These are phyloP conservation scores for Perithous albicinctus DNA, from an alignment of 2,888 invertebrate species.

Conservation along the genomic window DNA sequence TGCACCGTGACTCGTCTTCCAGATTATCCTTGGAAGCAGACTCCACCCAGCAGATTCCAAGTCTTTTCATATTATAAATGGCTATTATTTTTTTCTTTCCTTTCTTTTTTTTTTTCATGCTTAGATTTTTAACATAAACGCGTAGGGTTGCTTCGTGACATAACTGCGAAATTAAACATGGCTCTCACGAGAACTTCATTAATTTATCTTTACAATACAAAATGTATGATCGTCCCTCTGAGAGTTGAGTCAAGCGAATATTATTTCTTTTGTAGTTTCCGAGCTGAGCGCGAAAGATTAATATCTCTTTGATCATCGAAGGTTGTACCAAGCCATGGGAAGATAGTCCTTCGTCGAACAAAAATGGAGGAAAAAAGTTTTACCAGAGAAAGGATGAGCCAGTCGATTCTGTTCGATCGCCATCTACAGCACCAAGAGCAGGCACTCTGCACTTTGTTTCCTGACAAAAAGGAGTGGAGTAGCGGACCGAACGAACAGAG, in stretches of 20 bases:
- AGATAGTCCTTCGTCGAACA: conserved; percentile 42
- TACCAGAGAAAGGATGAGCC: conserved; percentile 24
- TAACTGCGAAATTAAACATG: neutral
- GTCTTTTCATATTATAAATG: conserved; percentile 28
- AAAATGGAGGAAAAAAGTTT: conserved; percentile 36
- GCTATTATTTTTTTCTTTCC: conserved; percentile 39
- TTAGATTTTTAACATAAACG: conserved; percentile 46
- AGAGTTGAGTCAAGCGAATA: conserved; percentile 31
- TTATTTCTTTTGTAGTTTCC: conserved; percentile 54
- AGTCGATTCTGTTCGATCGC: conserved; percentile 55
- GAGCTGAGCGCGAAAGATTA: conserved; percentile 67
- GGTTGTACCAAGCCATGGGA: conserved; percentile 25
- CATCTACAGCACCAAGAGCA: conserved; percentile 28
- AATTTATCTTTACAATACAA: conserved; percentile 44
- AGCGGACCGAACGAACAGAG: neutral
- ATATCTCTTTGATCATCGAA: conserved; percentile 67
- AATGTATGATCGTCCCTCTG: conserved; percentile 12
- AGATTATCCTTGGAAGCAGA: neutral
- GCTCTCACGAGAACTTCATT: conserved; percentile 7
- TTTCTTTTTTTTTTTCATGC: too few species aligned
- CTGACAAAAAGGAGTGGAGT: conserved; percentile 30
- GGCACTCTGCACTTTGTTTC: conserved; percentile 63
- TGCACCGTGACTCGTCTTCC: conserved; percentile 23
- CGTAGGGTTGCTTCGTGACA: conserved; percentile 38
- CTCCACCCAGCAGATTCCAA: neutral